Conservation (phyloP, 2,113 vertebrate species). For the Ovibos moschatus region DNA sequence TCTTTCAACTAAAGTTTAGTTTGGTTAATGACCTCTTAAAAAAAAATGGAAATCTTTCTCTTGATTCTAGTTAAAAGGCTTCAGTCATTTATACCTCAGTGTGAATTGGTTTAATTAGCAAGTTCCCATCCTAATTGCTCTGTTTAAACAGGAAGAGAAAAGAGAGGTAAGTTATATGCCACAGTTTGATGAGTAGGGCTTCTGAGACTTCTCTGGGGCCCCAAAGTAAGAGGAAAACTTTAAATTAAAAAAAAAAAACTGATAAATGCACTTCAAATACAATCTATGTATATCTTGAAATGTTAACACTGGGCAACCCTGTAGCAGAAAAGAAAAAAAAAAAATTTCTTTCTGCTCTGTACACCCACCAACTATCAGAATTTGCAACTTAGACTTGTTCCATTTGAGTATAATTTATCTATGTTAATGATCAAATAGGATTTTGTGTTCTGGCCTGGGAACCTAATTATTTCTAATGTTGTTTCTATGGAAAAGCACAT, state of each 20-base stretch:
- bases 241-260: not conserved
- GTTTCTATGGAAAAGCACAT: not conserved
- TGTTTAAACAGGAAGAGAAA: conserved; percentile 36
- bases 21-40: conserved; percentile 2
- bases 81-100: conserved; percentile 33
- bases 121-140: not conserved
- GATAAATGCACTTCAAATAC: not conserved
- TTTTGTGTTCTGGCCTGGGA: not conserved
- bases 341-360: not conserved
- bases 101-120: conserved; percentile 64
- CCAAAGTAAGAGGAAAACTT: not conserved
- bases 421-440: not conserved
- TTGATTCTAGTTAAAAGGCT: conserved; percentile 36
- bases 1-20: not conserved
- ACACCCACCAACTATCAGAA: not conserved
- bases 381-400: not conserved
- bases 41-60: not conserved
- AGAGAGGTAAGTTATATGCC: not conserved
- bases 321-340: not conserved
- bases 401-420: not conserved
- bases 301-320: not conserved
- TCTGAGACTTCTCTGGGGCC: not conserved
- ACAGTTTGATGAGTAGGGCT: not conserved
- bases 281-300: not conserved
- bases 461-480: not conserved